Evolutionary conservation across 2,797 vertebrate species (phyloP).

Genomic region (Sebastes alutus): DNA sequence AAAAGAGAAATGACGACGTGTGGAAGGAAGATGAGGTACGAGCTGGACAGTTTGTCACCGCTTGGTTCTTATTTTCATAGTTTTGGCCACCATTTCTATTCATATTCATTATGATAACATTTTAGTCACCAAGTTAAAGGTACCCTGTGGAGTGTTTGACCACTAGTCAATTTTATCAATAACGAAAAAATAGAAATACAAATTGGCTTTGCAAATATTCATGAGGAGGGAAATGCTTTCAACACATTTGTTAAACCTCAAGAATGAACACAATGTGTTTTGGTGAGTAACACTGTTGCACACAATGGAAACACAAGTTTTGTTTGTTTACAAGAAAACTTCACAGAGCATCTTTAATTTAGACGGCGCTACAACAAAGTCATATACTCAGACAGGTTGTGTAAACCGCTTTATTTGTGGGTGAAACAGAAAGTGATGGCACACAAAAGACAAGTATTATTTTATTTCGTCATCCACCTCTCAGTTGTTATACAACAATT

Average conservation of each 20-base stretch:
- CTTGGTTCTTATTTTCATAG: neutral
- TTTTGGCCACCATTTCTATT: neutral
- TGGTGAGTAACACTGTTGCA: neutral
- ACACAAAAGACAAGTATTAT: neutral
- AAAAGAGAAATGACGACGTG: constrained; percentile 10
- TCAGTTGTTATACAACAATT: neutral
- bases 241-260: neutral
- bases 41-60: neutral
- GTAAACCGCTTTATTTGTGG: neutral
- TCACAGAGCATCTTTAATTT: neutral
- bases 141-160: neutral
- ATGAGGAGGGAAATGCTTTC: neutral
- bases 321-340: neutral
- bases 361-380: neutral
- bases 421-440: neutral
- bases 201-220: neutral
- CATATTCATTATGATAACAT: neutral
- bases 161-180: neutral
- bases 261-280: neutral
- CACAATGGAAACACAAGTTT: neutral
- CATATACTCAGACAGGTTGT: neutral
- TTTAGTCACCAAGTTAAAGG: neutral
- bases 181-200: neutral
- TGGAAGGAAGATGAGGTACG: neutral
- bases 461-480: neutral